Evolutionary conservation across 2,888 invertebrate genomes (phyloP).

Genomic region (Spilarctia lutea): DNA sequence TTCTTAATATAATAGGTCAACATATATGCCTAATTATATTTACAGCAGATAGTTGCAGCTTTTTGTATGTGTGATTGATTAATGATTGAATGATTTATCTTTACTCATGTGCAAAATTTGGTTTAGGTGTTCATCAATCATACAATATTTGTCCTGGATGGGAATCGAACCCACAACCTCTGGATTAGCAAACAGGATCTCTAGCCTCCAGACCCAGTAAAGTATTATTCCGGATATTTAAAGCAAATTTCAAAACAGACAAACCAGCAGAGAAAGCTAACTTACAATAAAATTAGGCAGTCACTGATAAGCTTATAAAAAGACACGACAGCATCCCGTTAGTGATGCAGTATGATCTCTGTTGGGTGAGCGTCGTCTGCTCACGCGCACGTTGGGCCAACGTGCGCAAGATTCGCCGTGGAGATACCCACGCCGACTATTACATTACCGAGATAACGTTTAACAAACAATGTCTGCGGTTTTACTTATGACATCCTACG

Average conservation of each 20-base stretch:
- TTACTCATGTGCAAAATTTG: no score
- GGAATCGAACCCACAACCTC: no score
- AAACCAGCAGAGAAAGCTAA: not conserved
- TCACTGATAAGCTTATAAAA: conserved; percentile 10
- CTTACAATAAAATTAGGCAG: conserved; percentile 15
- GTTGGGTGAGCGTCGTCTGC: conserved; percentile 54
- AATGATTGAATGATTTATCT: no score
- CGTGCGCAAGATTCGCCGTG: conserved; percentile 72
- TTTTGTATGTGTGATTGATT: no score
- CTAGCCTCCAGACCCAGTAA: not conserved
- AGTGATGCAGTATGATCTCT: conserved; percentile 37
- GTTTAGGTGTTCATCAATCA: no score
- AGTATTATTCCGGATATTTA: not conserved
- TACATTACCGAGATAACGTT: conserved; percentile 35
- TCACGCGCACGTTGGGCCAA: conserved; percentile 53
- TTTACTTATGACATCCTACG: not conserved
- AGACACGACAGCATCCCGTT: conserved; percentile 29
- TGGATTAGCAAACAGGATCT: no score
- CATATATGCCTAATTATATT: no score
- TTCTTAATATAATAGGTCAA: no score
- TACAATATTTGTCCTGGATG: no score
- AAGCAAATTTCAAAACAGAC: not conserved
- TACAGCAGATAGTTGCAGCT: no score
- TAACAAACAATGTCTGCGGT: conserved; percentile 8
- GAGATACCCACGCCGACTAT: conserved; percentile 49